phyloP scores from a whole-genome alignment of 2,797 vertebrate species.

The Propithecus deckenii region DNA sequence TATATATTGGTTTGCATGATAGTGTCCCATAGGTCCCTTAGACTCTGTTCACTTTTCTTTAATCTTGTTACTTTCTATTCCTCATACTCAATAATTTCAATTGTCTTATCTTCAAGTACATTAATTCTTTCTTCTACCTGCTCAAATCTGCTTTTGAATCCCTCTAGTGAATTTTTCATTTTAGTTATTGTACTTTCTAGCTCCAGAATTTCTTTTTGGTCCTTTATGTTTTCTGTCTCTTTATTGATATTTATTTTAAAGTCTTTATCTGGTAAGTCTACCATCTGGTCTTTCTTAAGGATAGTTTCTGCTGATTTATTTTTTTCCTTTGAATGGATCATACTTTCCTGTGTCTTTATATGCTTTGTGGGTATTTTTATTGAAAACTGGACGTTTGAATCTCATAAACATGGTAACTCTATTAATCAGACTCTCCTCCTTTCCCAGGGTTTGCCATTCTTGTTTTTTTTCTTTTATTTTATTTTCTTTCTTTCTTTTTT shows the following conservation, averaged over 20 bases:
- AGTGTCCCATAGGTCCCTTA: not conserved
- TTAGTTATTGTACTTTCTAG: not conserved
- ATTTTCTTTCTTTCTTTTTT: too few species aligned
- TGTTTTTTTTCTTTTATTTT: not conserved
- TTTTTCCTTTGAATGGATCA: not conserved
- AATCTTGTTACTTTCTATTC: not conserved
- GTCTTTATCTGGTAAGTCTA: not conserved
- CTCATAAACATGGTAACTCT: not conserved
- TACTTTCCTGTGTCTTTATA: not conserved
- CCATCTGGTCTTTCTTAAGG: not conserved
- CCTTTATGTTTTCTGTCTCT: not conserved
- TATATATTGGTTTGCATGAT: not conserved
- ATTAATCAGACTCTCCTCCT: not conserved
- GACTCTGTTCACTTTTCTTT: not conserved
- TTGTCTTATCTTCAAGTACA: not conserved
- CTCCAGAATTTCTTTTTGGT: not conserved
- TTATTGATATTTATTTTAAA: not conserved
- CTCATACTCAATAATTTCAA: not conserved
- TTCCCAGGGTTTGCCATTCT: not conserved
- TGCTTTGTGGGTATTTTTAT: not conserved
- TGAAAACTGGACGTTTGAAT: not conserved
- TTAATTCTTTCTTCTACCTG: not conserved
- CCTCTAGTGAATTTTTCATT: not conserved
- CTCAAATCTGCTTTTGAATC: not conserved
- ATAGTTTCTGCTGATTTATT: not conserved